Evolutionary conservation across 2,888 invertebrate species (phyloP).

Genomic region (Lochmaea capreae): DNA sequence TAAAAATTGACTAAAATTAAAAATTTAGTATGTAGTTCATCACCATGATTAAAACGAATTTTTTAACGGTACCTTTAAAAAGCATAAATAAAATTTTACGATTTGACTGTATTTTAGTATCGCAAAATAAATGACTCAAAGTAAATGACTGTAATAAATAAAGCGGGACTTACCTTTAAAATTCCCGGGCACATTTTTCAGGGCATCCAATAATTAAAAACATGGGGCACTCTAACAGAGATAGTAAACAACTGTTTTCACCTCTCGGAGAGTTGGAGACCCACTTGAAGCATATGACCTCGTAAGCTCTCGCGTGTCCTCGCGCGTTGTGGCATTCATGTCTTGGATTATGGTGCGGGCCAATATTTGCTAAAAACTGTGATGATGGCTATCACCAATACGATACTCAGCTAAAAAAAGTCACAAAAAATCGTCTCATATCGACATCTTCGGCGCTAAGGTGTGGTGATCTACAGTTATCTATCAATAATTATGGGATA

Average conservation of each 20-base stretch:
- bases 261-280: conserved; percentile 62
- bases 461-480: conserved; percentile 17
- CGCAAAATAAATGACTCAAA: background rate
- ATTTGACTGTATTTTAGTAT: background rate
- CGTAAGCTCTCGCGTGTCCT: conserved; percentile 62
- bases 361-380: conserved; percentile 37
- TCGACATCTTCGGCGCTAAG: conserved; percentile 7
- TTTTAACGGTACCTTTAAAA: conserved; percentile 50
- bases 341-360: conserved; percentile 47
- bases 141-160: background rate
- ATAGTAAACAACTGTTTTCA: conserved; percentile 64
- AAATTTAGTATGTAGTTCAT: conserved; percentile 52
- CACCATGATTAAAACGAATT: conserved; percentile 46
- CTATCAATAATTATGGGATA: background rate
- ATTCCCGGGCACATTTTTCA: conserved; percentile 56
- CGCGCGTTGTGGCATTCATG: conserved; percentile 55
- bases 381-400: conserved; percentile 18
- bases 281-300: conserved; percentile 63
- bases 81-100: background rate
- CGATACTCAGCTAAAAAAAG: conserved; percentile 7
- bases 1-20: conserved; percentile 7
- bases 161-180: conserved; percentile 51
- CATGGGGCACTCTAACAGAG: conserved; percentile 56
- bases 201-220: conserved; percentile 50
- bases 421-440: conserved; percentile 8